Percentiles rank a stretch among this genome's conserved stretches.
Evolutionary conservation across 2,888 invertebrate species (phyloP).

Genomic region (Scaptomyza cyrtandrae): DNA sequence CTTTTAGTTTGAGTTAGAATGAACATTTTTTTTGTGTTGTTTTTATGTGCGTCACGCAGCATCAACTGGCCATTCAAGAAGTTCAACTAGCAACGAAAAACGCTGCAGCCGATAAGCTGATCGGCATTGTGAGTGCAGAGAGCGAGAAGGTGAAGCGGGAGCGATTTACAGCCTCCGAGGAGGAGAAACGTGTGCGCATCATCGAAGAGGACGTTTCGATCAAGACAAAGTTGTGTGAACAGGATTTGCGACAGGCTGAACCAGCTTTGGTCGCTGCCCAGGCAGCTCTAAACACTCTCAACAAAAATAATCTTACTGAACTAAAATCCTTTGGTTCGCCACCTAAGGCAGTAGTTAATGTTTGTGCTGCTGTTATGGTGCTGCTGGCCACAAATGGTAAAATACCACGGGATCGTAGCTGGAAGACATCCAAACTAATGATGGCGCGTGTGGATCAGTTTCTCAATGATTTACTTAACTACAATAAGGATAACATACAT

Average conservation of each 20-base stretch:
- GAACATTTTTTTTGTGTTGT: constrained; percentile 6
- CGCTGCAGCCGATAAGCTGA: constrained; percentile 94
- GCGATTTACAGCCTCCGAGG: constrained; percentile 92
- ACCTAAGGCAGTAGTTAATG: constrained; percentile 95
- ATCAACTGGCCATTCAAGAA: constrained; percentile 89
- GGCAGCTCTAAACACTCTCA: constrained; percentile 91
- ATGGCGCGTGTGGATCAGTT: constrained; percentile 97
- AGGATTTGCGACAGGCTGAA: constrained; percentile 95
- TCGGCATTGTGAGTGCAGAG: constrained; percentile 94
- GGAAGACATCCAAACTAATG: constrained; percentile 96
- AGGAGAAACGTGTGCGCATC: constrained; percentile 95
- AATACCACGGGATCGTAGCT: constrained; percentile 95
- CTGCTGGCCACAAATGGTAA: constrained; percentile 92
- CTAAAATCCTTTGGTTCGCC: constrained; percentile 97
- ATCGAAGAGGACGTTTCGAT: constrained; percentile 95
- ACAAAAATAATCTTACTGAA: constrained; percentile 97
- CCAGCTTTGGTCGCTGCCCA: constrained; percentile 96
- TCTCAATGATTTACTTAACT: constrained; percentile 92
- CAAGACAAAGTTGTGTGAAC: constrained; percentile 94
- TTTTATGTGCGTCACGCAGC: constrained; percentile 60
- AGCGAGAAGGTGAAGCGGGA: constrained; percentile 96
- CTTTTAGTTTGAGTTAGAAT: constrained; percentile 47
- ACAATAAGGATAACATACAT: constrained; percentile 97
- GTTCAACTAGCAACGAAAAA: constrained; percentile 94
- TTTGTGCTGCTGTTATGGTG: constrained; percentile 94